Evolutionary conservation across 2,113 vertebrate genomes (phyloP).

Genomic region (Poeciliopsis retropinna): DNA sequence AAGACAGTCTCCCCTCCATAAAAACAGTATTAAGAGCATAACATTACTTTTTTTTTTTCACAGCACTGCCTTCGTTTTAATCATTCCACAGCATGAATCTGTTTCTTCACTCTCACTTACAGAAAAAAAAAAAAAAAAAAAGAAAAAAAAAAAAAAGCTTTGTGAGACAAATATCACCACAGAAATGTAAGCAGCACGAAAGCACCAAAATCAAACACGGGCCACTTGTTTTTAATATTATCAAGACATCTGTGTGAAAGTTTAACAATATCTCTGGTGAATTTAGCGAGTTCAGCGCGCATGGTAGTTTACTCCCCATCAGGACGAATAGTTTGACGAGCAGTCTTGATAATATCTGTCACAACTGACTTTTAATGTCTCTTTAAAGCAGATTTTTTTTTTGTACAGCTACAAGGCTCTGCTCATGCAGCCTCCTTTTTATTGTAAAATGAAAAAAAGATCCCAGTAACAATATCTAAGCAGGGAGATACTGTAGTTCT

Average conservation of each 20-base stretch:
- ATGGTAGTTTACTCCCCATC: conserved; percentile 7
- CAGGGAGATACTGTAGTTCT: conserved; percentile 44
- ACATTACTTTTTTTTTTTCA: conserved; percentile 74
- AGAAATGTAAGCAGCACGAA: conserved; percentile 72
- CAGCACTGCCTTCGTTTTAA: conserved; percentile 72
- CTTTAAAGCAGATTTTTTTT: conserved; percentile 50
- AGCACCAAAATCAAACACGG: conserved; percentile 63
- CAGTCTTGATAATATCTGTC: conserved; percentile 50
- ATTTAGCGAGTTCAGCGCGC: conserved; percentile 18
- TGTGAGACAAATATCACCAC: conserved; percentile 58
- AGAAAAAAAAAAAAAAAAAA: not conserved
- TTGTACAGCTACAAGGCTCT: conserved; percentile 63
- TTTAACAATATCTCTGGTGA: conserved; percentile 42
- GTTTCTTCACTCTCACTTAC: conserved; percentile 45
- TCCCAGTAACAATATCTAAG: conserved; percentile 40
- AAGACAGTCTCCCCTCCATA: conserved; percentile 70
- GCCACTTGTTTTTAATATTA: conserved; percentile 51
- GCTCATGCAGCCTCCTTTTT: conserved; percentile 54
- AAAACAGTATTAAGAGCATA: conserved; percentile 78
- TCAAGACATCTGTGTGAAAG: conserved; percentile 35
- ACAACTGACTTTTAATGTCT: conserved; percentile 33
- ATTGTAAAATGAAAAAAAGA: conserved; percentile 41
- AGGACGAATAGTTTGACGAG: conserved; percentile 7
- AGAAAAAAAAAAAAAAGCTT: conserved; percentile 13
- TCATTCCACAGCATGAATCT: conserved; percentile 64